Conservation (phyloP, 1,140 invertebrate species). For the Spodoptera frugiperda region DNA sequence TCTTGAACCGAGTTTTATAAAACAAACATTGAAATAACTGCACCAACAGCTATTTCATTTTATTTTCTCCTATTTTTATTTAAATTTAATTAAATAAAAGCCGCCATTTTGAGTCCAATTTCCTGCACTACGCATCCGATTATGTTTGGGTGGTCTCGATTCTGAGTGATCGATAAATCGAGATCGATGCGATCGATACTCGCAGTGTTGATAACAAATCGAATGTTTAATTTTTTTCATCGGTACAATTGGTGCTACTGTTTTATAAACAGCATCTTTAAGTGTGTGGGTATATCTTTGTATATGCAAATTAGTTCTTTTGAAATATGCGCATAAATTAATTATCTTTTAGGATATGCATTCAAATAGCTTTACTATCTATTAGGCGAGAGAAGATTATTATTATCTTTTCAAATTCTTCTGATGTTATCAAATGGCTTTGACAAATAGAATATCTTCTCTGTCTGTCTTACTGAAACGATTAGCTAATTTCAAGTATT, state of each 20-base stretch:
- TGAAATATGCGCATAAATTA: slow-evolving; percentile 24
- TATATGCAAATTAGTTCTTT: slow-evolving; percentile 10
- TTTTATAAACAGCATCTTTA: slow-evolving; percentile 1
- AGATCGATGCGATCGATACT: slow-evolving; percentile 54
- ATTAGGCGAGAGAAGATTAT: too few relatives aligned
- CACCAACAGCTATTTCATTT: not conserved
- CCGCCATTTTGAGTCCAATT: slow-evolving; percentile 43
- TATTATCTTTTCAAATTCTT: too few relatives aligned
- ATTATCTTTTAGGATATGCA: too few relatives aligned
- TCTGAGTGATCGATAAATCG: slow-evolving; percentile 62
- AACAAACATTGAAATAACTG: not conserved
- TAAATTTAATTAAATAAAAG: slow-evolving; percentile 37
- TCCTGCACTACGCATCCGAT: slow-evolving; percentile 28
- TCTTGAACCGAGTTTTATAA: not conserved
- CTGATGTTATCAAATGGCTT: too few relatives aligned
- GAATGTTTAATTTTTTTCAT: slow-evolving; percentile 48
- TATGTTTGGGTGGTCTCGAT: slow-evolving; percentile 64
- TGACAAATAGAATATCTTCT: too few relatives aligned
- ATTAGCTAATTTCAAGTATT: too few relatives aligned
- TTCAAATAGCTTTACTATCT: too few relatives aligned
- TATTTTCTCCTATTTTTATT: slow-evolving; percentile 14
- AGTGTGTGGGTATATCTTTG: slow-evolving; percentile 1
- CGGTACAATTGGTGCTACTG: not conserved
- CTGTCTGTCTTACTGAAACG: too few relatives aligned
- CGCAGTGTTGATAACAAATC: slow-evolving; percentile 53